Base-by-base conservation (phyloP, 2,797 vertebrate species). In the Melanotaenia pygmaea region DNA sequence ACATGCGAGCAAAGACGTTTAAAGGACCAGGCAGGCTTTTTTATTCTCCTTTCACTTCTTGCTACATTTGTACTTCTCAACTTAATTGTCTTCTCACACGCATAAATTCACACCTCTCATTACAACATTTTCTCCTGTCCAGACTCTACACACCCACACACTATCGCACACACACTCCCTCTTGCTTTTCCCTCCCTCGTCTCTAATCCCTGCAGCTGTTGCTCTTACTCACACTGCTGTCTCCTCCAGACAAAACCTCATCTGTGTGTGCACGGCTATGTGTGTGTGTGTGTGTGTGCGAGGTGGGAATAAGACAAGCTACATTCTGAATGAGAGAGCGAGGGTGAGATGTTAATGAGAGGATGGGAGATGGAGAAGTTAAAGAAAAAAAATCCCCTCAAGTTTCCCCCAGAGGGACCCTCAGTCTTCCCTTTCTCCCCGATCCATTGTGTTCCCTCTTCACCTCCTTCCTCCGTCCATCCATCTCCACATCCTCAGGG, bases 181-280 rank as follows among this genome's bases (percentile, higher is more conserved):
- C 77, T 73, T 74, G 70, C 75, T 64, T 76, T 79, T 77, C 78
- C 81, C 28, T 30, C 82, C 85, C 79, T 80, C 86, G 71, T 76
- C 65, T 87, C 35, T 90, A 89, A 89, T 91, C 88, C 88, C 60
- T 84, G 87, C 92, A 93, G 92, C 93, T 94, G 92, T 90, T 92
- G 86, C 77, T 87, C 79, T 84, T 87, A 82, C 82, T 92, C 87
- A 87, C 74, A 71, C 76, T 72, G 70, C 72, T 74, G 75, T 75
- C 80, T 84, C 80, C 78, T 83, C 75, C 76, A 88, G 80, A 86
- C 79, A 87, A 86, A 87, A 85, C 68, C 76, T 66, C 58, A 57
- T 77, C 8, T 84, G 53, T 80, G 70, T 60, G 63, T 72, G 51
- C 38, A 16, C 35, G 18, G 37, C 18, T 63, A 38, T 51, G 53